These are phyloP conservation scores for Petroica traversi DNA, from an alignment of 2,113 vertebrate species.

Conservation along the genomic window DNA sequence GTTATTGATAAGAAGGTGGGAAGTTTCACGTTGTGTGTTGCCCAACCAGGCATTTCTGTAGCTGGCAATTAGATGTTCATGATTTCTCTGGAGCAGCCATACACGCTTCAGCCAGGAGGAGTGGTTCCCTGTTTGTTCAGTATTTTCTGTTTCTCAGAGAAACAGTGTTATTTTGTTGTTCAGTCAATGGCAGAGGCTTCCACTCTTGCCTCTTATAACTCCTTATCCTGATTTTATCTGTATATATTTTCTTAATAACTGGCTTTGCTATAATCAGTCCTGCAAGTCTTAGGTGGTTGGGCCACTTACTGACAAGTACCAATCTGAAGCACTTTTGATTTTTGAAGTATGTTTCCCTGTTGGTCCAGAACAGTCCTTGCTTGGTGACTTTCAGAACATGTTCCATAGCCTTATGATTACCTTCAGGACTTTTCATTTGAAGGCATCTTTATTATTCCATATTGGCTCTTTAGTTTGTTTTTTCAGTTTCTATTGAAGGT, in stretches of 20 bases:
- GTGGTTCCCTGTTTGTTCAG: not conserved
- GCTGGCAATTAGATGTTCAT: not conserved
- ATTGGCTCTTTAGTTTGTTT: not conserved
- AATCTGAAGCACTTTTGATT: not conserved
- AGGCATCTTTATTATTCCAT: not conserved
- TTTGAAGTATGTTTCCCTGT: not conserved
- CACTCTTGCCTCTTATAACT: not conserved
- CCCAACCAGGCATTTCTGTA: not conserved
- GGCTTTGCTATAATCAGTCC: not conserved
- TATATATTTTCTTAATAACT: not conserved
- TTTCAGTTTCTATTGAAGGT: not conserved
- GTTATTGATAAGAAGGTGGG: not conserved
- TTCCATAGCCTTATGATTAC: not conserved
- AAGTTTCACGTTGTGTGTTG: not conserved
- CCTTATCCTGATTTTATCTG: not conserved
- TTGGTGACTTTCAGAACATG: not conserved
- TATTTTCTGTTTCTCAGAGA: not conserved
- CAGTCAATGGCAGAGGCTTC: not conserved
- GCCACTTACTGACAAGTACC: not conserved
- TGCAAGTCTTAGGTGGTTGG: not conserved
- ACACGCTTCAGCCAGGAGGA: not conserved
- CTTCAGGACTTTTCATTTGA: not conserved
- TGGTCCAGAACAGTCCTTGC: not conserved
- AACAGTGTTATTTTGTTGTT: not conserved
- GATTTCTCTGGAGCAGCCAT: not conserved